Evolutionary conservation across 1,140 invertebrate species (phyloP).

Genomic region (Camponotus vicinus): DNA sequence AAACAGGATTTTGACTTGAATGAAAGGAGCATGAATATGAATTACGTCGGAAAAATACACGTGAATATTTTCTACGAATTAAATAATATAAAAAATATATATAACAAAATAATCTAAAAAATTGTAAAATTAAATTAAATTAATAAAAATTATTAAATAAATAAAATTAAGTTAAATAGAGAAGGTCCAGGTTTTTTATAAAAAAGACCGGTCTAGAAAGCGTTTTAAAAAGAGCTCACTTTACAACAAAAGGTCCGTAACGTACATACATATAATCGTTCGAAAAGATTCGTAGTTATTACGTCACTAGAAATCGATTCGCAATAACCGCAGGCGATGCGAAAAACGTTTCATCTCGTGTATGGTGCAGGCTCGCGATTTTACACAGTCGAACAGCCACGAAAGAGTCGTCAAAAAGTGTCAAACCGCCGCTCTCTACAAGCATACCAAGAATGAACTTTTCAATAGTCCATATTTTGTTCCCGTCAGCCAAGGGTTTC

Average conservation of each 20-base stretch:
- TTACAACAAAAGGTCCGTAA: too few relatives aligned
- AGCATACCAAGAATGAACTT: conserved; percentile 72
- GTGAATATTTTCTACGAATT: not conserved
- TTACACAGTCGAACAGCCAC: conserved; percentile 40
- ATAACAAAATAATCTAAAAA: too few relatives aligned
- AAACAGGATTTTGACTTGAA: not conserved
- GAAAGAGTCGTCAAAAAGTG: conserved; percentile 67
- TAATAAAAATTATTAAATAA: too few relatives aligned
- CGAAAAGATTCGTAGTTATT: conserved; percentile 20
- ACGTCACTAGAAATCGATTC: conserved; percentile 19
- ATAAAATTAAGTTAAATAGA: too few relatives aligned
- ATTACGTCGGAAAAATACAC: not conserved
- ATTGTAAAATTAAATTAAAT: too few relatives aligned
- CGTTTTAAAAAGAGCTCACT: too few relatives aligned
- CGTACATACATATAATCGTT: not conserved
- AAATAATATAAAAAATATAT: not conserved
- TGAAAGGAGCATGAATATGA: not conserved
- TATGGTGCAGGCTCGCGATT: conserved; percentile 18
- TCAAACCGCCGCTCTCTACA: conserved; percentile 63
- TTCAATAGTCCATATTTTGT: conserved; percentile 75
- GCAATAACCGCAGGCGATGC: conserved; percentile 27
- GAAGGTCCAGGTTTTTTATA: too few relatives aligned
- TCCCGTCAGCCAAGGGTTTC: conserved; percentile 62
- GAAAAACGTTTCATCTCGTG: conserved; percentile 29
- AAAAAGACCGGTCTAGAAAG: too few relatives aligned